Conservation (phyloP, 2,113 vertebrate species). For the Dicentrarchus labrax region DNA sequence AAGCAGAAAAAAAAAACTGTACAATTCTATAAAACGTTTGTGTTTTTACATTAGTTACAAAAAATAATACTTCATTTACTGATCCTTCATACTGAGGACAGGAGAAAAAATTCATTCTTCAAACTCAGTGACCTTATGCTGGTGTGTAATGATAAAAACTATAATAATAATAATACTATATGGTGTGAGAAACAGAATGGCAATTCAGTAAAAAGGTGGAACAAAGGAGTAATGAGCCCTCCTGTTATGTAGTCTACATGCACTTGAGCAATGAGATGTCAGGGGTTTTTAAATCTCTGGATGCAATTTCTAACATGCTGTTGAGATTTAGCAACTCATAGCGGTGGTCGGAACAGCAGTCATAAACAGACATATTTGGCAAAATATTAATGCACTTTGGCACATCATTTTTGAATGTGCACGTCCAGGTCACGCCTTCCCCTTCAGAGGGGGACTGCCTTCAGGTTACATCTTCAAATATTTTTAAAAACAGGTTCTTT, state of each 20-base stretch:
- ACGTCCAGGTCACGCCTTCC: not conserved
- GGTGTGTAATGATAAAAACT: constrained; percentile 87
- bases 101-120: constrained; percentile 85
- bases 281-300: constrained; percentile 36
- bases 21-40: constrained; percentile 99
- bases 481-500: not conserved
- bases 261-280: constrained; percentile 32
- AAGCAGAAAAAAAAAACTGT: constrained; percentile 90
- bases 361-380: not conserved
- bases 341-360: constrained; percentile 12
- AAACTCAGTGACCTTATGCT: constrained; percentile 92
- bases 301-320: constrained; percentile 29
- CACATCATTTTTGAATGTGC: not conserved
- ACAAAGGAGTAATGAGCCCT: constrained; percentile 76
- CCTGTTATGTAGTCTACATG: constrained; percentile 47
- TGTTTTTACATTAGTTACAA: constrained; percentile 99
- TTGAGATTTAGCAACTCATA: not conserved
- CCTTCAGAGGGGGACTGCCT: not conserved
- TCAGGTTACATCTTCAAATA: constrained; percentile 1
- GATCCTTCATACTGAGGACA: constrained; percentile 93
- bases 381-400: constrained; percentile 14
- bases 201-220: constrained; percentile 77
- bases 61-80: constrained; percentile 95
- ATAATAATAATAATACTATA: constrained; percentile 90
- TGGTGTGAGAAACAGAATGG: constrained; percentile 85